A percentile compares a stretch with the other conserved stretches of the same genome.
These are phyloP conservation scores for Lasioglossum leucozonium DNA, from an alignment of 2,888 invertebrate genomes.

Conservation along the genomic window DNA sequence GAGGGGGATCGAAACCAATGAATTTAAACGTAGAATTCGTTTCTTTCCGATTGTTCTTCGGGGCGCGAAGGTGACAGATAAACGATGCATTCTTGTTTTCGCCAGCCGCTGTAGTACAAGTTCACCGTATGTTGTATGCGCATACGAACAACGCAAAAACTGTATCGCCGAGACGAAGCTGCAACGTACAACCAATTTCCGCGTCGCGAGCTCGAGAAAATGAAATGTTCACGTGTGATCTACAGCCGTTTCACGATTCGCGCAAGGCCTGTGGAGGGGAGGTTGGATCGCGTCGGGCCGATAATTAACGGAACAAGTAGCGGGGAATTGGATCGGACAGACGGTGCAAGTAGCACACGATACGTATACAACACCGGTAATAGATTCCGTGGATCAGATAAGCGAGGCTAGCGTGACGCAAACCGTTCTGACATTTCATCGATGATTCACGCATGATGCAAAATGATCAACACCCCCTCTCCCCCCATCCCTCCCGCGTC, in stretches of 20 bases:
- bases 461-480: constrained; percentile 25
- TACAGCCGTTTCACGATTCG: background rate
- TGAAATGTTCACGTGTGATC: background rate
- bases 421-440: constrained; percentile 44
- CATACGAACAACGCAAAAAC: background rate
- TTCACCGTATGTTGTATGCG: no score
- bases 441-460: constrained; percentile 56
- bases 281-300: background rate
- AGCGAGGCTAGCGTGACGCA: constrained; percentile 40
- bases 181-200: background rate
- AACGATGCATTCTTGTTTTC: background rate
- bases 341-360: constrained; percentile 32
- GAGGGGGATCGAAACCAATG: no score
- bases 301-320: constrained; percentile 16
- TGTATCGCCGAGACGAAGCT: background rate
- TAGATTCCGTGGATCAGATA: constrained; percentile 42
- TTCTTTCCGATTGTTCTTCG: background rate
- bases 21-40: background rate
- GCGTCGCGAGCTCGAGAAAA: background rate
- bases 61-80: background rate
- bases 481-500: background rate
- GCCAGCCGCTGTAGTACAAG: no score
- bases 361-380: constrained; percentile 31
- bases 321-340: constrained; percentile 8
- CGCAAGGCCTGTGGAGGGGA: background rate